phyloP scores from a whole-genome alignment of 2,797 vertebrate species.

The Heliangelus exortis region DNA sequence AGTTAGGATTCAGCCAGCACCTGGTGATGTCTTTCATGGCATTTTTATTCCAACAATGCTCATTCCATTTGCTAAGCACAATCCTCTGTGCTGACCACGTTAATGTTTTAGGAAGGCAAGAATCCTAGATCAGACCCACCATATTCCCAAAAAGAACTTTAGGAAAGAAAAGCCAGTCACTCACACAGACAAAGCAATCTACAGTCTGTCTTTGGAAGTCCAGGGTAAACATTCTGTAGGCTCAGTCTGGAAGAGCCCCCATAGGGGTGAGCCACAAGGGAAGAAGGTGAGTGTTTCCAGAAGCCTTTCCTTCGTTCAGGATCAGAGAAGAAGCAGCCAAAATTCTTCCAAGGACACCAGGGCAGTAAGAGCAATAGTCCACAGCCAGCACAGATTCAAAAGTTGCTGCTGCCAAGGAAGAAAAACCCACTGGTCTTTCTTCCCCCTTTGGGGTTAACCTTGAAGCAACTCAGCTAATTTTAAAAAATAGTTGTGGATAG shows the following conservation, averaged over 20 bases:
- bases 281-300: background rate
- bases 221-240: background rate
- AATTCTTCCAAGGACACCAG: background rate
- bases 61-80: conserved; percentile 8
- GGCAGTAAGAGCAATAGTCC: background rate
- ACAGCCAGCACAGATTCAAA: background rate
- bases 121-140: background rate
- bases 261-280: background rate
- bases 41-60: background rate
- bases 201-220: background rate
- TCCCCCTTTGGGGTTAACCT: background rate
- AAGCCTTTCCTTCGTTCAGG: background rate
- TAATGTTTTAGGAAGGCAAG: background rate
- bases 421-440: background rate
- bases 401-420: background rate
- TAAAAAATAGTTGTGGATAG: background rate
- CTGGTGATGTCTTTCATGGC: background rate
- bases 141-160: background rate
- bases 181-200: background rate
- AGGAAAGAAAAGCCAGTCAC: background rate
- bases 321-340: background rate
- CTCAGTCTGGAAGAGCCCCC: background rate
- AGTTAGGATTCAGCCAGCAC: background rate
- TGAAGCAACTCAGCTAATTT: background rate
- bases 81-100: background rate